phyloP scores from a whole-genome alignment of 2,113 vertebrate genomes.

The Cebus imitator region DNA sequence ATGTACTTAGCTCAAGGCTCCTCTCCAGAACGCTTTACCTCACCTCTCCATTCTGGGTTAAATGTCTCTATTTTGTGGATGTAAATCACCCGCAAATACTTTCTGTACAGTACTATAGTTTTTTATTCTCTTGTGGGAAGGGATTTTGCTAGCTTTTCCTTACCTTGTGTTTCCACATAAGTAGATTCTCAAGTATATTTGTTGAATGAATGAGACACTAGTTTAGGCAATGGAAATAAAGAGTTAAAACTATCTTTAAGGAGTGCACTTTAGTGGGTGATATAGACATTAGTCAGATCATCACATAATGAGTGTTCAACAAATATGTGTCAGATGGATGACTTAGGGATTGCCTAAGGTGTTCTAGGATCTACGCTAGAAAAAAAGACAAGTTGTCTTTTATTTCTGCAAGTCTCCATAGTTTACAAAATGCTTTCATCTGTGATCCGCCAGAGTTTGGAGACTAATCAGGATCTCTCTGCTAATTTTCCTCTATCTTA shows the following conservation, averaged over 20 bases:
- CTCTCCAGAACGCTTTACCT: not conserved
- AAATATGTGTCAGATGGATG: not conserved
- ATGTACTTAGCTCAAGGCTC: not conserved
- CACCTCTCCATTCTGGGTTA: not conserved
- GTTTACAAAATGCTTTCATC: not conserved
- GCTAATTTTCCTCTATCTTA: not conserved
- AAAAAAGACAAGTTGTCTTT: not conserved
- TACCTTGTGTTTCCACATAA: not conserved
- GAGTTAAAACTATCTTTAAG: not conserved
- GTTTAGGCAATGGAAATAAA: not conserved
- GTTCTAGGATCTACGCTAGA: not conserved
- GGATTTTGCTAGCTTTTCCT: not conserved
- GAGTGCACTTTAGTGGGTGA: not conserved
- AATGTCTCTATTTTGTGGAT: not conserved
- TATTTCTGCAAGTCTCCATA: not conserved
- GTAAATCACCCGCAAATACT: not conserved
- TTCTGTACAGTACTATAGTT: not conserved
- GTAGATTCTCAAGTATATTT: not conserved
- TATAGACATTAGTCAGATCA: not conserved
- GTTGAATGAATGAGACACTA: not conserved
- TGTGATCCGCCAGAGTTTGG: not conserved
- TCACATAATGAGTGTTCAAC: not conserved
- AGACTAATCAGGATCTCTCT: not conserved
- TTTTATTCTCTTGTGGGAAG: not conserved
- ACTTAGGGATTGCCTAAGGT: not conserved